phyloP scores from a whole-genome alignment of 2,888 invertebrate species.

The Melipona bicolor region DNA sequence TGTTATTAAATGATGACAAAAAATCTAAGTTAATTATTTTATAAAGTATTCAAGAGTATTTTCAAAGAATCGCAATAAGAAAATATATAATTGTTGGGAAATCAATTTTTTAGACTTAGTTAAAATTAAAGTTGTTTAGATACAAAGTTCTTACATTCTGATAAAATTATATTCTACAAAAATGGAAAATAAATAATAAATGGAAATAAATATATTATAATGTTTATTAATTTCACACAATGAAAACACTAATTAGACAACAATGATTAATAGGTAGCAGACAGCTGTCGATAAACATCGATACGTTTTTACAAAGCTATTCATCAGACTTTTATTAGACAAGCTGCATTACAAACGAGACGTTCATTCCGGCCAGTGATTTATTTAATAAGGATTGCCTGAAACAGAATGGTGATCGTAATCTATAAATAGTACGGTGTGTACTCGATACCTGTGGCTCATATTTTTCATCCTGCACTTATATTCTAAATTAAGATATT shows the following conservation, averaged over 20 bases:
- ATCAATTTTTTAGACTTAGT: too few species aligned
- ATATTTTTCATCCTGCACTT: conserved; percentile 18
- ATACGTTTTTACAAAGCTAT: conserved; percentile 31
- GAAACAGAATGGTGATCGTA: conserved; percentile 23
- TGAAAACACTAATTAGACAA: neutral
- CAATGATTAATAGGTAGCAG: conserved; percentile 18
- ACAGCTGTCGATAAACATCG: conserved; percentile 29
- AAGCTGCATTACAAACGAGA: conserved; percentile 23
- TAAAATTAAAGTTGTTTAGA: too few species aligned
- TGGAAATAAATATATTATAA: neutral
- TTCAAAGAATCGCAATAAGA: too few species aligned
- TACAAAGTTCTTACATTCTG: too few species aligned
- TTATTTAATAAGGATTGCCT: conserved; percentile 40
- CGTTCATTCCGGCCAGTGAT: conserved; percentile 32
- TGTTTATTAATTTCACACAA: neutral
- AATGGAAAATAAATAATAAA: too few species aligned
- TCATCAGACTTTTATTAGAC: conserved; percentile 41
- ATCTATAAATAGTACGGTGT: conserved; percentile 26
- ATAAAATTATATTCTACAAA: too few species aligned
- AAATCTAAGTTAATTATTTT: too few species aligned
- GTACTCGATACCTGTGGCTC: conserved; percentile 24
- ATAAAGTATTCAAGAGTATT: too few species aligned
- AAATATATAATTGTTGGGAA: too few species aligned
- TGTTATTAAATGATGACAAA: too few species aligned
- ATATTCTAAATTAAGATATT: conserved; percentile 23